Conservation (phyloP, 2,113 vertebrate genomes). For the Albula glossodonta region DNA sequence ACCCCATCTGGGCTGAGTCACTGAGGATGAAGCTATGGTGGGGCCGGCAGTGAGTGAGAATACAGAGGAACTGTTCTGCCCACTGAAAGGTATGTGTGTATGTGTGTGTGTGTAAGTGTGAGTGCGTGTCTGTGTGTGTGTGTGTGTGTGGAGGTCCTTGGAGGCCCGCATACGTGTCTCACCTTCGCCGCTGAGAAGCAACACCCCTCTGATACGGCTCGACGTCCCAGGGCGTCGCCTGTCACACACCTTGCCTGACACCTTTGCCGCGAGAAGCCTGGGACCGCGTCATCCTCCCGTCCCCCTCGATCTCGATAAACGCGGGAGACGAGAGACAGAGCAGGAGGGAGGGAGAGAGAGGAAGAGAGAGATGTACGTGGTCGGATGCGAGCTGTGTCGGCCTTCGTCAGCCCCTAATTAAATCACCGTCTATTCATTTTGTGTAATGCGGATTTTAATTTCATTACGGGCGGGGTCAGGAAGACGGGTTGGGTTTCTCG, state of each 20-base stretch:
- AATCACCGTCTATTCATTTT: conserved; percentile 47
- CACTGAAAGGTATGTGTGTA: not conserved
- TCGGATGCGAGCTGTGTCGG: conserved; percentile 34
- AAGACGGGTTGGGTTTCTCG: conserved; percentile 35
- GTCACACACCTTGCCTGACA: not conserved
- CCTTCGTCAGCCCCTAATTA: conserved; percentile 45
- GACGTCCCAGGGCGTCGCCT: not conserved
- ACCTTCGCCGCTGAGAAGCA: not conserved
- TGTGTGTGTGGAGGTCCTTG: not conserved
- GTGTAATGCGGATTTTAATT: conserved; percentile 52
- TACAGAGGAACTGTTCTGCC: not conserved
- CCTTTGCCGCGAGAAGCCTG: not conserved
- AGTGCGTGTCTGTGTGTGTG: no score
- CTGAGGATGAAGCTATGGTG: not conserved
- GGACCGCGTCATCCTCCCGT: not conserved
- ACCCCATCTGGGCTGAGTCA: not conserved
- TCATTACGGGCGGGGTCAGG: conserved; percentile 48
- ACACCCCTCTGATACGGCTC: not conserved
- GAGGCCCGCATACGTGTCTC: not conserved
- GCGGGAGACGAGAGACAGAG: conserved; percentile 42
- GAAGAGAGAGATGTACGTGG: conserved; percentile 2
- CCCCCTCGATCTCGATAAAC: conserved; percentile 35
- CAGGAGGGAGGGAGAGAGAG: not conserved
- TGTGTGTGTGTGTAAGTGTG: not conserved
- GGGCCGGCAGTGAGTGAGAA: not conserved